Base-by-base conservation (phyloP, 2,113 vertebrate species). In the Etheostoma cragini region DNA sequence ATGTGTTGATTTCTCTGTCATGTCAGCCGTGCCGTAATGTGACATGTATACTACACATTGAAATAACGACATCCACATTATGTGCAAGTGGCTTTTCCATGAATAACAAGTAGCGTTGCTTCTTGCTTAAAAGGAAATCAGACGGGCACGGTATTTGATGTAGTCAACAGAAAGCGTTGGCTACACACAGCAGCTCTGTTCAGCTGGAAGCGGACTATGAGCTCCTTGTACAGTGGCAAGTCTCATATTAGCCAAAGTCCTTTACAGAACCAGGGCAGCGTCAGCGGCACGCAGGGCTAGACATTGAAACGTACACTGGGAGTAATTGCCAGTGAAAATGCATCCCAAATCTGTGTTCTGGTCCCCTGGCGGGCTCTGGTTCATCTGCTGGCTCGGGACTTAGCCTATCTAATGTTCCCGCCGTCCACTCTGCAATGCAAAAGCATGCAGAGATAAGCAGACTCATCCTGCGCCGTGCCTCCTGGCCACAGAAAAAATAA, bases 271-370 rank as follows among this genome's bases (percentile, higher is more conserved):
- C 83, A 56, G 85, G 73, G 65, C 69, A 19, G 70, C 77, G 68
- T 87, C 79, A 58, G 60, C 81, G 38, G 61, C 65, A 79, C 61
- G 79, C 26, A 2, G 49, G 68, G 82, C 72, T 85, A 72, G 35
- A 8, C 78, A 46, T 50, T 87, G 82, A 88, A 90, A 91, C 87
- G 58, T 87, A 89, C 66, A 87, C 84, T 84, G 60, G 74, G 81
- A 89, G 88, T 93, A 89, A 91, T 92, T 89, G 89, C 87, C 88
- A 91, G 86, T 88, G 87, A 92, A 92, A 91, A 87, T 82, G 90
- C 87, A 77, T 87, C 88, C 89, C 79, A 88, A 91, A 92, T 92
- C 90, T 91, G 72, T 81, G 80, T 80, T 88, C 81, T 79, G 82
- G 80, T 80, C 83, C 76, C 65, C 50, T 68, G 80, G 75, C 84